Base-by-base conservation (phyloP, 2,797 vertebrate genomes). In the Allobates femoralis region DNA sequence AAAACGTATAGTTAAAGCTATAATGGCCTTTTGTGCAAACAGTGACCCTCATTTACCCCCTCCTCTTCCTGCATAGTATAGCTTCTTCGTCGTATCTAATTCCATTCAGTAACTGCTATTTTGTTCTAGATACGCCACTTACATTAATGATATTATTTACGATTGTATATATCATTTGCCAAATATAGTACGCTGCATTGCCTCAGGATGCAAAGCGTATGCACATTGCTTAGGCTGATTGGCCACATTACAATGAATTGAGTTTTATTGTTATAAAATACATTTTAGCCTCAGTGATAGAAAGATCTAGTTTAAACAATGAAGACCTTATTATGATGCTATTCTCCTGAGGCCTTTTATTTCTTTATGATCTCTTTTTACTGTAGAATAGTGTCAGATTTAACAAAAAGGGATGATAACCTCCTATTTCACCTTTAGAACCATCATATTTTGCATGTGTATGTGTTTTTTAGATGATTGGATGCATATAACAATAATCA, bases 171-270 rank as follows among this genome's bases (percentile, higher is more conserved):
- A 14, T 67, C n/a, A 67, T 21, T 64, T 34, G 12, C 60, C 73
- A 78, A 77, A 77, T 78, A 86, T 77, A 55, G 58, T 55, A 73
- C 85, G 26, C 26, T 23, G 41, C 62, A 86, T 81, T 34, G 67
- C 78, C 85, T 74, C 51, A 56, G 71, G 79, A 86, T 67, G 50
- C 50, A 30, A 21, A 37, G 55, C 46, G 23, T 81, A 81, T 75
- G 71, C 78, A 79, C 69, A 81, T 75, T 86, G 69, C 79, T 86
- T 75, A 30, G 58, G 73, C 69, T 81, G 64, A 86, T 66, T 82
- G 79, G 55, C 60, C 77, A 58, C 18, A 86, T 78, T 86, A 86
- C 18, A 86, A 82, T 67, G 73, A 81, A 79, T 77, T 81, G 79
- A 34, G 41, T 67, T 66, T 67, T 78, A 67, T 62, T 69, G 71